A percentile compares a stretch with the other conserved stretches of the same genome.
Conservation (phyloP, 2,888 invertebrate genomes). For the Colostygia pectinataria region DNA sequence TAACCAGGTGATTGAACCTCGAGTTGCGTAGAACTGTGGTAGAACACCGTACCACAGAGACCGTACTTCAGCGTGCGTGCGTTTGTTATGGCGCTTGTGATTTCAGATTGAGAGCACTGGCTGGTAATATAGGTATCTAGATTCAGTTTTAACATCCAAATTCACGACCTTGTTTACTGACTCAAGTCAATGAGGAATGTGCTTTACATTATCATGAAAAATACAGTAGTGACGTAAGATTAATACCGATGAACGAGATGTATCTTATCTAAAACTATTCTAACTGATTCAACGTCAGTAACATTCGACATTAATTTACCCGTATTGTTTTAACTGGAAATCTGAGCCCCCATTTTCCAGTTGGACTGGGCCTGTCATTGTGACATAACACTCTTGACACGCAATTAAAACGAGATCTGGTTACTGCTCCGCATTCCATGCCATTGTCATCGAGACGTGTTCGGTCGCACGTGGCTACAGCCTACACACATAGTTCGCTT, state of each 20-base stretch:
- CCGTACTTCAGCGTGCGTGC: conserved; percentile 21
- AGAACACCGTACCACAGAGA: too few relatives aligned
- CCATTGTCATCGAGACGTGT: conserved; percentile 47
- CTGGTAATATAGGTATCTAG: background rate
- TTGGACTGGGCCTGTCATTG: conserved; percentile 12
- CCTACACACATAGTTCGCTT: background rate
- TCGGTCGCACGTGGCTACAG: conserved; percentile 30
- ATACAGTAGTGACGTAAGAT: too few relatives aligned
- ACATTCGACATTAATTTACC: background rate
- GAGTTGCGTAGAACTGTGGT: conserved; percentile 30
- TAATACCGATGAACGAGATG: too few relatives aligned
- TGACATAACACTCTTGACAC: conserved; percentile 30
- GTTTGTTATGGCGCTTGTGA: conserved; percentile 20
- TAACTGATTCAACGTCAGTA: background rate
- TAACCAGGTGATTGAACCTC: conserved; percentile 36
- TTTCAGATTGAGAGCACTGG: conserved; percentile 13
- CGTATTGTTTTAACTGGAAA: conserved; percentile 9
- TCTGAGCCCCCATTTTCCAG: conserved; percentile 17
- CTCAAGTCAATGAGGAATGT: too few relatives aligned
- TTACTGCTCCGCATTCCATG: conserved; percentile 48
- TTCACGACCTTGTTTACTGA: too few relatives aligned
- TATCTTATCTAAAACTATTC: too few relatives aligned
- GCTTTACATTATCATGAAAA: too few relatives aligned
- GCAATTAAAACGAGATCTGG: conserved; percentile 37
- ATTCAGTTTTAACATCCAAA: background rate